Evolutionary conservation across 2,113 vertebrate species (phyloP).

Genomic region (Stegostoma tigrinum): DNA sequence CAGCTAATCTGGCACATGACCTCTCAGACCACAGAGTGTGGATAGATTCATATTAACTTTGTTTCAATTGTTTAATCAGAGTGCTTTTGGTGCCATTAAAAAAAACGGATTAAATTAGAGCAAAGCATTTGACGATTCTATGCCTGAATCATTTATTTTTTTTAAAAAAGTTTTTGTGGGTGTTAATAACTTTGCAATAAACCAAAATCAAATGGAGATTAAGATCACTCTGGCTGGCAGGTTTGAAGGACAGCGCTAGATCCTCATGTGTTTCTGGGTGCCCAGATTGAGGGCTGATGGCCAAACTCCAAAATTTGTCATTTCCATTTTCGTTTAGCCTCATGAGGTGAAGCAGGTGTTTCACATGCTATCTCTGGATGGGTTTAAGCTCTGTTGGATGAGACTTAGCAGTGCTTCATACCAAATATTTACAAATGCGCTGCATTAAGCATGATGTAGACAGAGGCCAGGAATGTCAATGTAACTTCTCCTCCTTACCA

Average conservation of each 20-base stretch:
- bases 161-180: constrained; percentile 52
- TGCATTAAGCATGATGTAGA: background rate
- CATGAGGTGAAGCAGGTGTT: background rate
- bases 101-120: constrained; percentile 24
- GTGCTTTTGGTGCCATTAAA: constrained; percentile 51
- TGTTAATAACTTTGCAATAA: constrained; percentile 60
- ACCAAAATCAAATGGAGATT: constrained; percentile 64
- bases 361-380: background rate
- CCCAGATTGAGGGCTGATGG: constrained; percentile 36
- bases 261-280: constrained; percentile 48
- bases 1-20: constrained; percentile 50
- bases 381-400: background rate
- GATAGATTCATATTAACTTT: constrained; percentile 44
- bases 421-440: background rate
- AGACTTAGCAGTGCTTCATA: background rate
- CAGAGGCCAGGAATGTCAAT: background rate
- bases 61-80: constrained; percentile 53
- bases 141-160: constrained; percentile 51
- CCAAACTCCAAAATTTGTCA: background rate
- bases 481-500: background rate
- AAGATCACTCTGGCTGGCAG: constrained; percentile 63
- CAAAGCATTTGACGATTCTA: constrained; percentile 53
- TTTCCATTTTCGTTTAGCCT: background rate
- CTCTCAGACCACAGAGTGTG: constrained; percentile 49
- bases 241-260: constrained; percentile 72